Percentiles rank a stretch among this genome's conserved stretches.
Evolutionary conservation across 2,888 invertebrate species (phyloP).

Genomic region (Agriotes lineatus): DNA sequence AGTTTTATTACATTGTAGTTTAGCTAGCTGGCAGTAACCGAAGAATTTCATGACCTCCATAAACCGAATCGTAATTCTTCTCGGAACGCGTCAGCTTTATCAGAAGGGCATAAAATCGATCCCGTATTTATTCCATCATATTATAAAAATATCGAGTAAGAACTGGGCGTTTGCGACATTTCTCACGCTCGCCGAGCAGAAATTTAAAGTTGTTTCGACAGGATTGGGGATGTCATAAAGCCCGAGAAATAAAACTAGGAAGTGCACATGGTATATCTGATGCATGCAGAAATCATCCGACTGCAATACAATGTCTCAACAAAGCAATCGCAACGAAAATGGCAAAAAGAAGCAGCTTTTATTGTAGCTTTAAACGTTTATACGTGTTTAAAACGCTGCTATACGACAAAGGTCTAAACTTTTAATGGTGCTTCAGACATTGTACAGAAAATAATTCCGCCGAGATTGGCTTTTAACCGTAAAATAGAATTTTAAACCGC

Average conservation of each 20-base stretch:
- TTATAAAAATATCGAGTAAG: constrained; percentile 3
- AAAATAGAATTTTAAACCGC: too few species aligned
- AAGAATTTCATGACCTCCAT: constrained; percentile 27
- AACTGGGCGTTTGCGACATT: background rate
- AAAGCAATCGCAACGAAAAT: constrained; percentile 14
- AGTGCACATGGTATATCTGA: background rate
- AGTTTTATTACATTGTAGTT: constrained; percentile 19
- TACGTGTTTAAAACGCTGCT: constrained; percentile 23
- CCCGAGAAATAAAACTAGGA: background rate
- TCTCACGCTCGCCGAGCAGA: background rate
- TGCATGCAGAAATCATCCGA: constrained; percentile 1
- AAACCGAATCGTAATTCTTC: constrained; percentile 26
- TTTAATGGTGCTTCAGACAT: constrained; percentile 24
- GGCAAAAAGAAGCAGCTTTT: constrained; percentile 7
- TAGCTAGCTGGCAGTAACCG: background rate
- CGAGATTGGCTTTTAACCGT: background rate
- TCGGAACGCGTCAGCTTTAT: constrained; percentile 25
- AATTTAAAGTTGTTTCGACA: background rate
- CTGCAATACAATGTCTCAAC: constrained; percentile 19
- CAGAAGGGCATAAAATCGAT: constrained; percentile 25
- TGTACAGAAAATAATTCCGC: constrained; percentile 21
- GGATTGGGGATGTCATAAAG: background rate
- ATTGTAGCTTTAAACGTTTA: constrained; percentile 23
- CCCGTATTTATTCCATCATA: constrained; percentile 14
- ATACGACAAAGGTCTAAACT: constrained; percentile 23